phyloP scores from a whole-genome alignment of 2,113 vertebrate genomes.

The Nipponia nippon region DNA sequence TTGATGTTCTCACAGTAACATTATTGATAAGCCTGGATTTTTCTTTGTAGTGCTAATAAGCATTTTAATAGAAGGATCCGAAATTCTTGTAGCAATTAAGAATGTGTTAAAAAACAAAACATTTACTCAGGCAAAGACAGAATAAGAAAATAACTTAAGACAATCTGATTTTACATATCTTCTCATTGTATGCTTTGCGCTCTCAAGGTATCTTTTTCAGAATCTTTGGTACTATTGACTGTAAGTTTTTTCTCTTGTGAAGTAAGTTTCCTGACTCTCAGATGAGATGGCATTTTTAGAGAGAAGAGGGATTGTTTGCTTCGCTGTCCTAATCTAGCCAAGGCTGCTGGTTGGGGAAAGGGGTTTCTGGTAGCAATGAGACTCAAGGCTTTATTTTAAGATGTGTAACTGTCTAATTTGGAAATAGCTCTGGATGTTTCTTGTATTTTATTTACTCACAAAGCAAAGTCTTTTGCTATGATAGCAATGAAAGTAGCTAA shows the following conservation, averaged over 20 bases:
- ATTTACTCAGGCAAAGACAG: neutral
- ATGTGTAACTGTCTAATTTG: neutral
- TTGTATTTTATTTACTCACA: neutral
- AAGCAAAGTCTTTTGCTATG: neutral
- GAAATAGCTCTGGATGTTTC: neutral
- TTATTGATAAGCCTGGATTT: neutral
- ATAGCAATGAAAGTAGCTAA: neutral
- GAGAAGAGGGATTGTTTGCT: neutral
- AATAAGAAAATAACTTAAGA: neutral
- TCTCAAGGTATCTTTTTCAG: neutral
- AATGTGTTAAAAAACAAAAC: neutral
- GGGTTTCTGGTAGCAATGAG: neutral
- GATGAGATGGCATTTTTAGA: neutral
- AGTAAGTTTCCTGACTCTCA: neutral
- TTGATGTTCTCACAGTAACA: neutral
- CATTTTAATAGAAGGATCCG: neutral
- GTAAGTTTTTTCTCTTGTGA: neutral
- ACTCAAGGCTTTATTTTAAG: neutral
- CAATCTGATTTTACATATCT: neutral
- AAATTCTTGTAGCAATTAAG: slow-evolving; percentile 8
- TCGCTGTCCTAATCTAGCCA: neutral
- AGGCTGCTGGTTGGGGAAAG: neutral
- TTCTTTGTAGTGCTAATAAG: slow-evolving; percentile 36
- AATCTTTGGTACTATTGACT: neutral
- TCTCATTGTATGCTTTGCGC: neutral